A percentile compares a stretch with the other conserved stretches of the same genome.
Conservation (phyloP, 2,113 vertebrate species). For the Podilymbus podiceps region DNA sequence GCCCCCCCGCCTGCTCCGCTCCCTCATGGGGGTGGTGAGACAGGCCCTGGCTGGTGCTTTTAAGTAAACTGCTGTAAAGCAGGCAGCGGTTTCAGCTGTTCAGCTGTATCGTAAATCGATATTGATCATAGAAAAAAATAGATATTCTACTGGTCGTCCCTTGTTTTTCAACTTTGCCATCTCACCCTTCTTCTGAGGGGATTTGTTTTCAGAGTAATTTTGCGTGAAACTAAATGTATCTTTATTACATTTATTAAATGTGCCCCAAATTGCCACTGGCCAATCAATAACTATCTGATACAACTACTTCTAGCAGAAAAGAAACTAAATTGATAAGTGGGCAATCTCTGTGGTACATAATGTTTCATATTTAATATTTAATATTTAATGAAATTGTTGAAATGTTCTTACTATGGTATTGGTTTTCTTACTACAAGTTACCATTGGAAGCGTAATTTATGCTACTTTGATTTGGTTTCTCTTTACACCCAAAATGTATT, state of each 20-base stretch:
- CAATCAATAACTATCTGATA: constrained; percentile 5
- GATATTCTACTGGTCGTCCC: not conserved
- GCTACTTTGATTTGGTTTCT: not conserved
- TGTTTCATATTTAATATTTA: not conserved
- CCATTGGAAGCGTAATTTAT: not conserved
- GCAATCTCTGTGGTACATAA: not conserved
- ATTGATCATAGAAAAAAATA: not conserved
- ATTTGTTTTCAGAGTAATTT: not conserved
- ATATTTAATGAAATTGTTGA: constrained; percentile 47
- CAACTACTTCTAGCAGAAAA: constrained; percentile 2
- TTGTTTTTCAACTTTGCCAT: not conserved
- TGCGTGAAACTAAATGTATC: not conserved
- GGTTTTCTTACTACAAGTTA: constrained; percentile 22
- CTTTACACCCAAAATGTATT: not conserved
- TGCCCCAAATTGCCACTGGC: not conserved
- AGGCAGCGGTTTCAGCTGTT: not conserved
- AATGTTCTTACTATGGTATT: not conserved
- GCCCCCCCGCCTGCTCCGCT: not conserved
- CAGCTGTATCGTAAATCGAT: not conserved
- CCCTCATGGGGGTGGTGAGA: rapidly evolving
- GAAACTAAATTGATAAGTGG: constrained; percentile 20
- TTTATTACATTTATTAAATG: constrained; percentile 29
- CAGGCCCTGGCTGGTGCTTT: not conserved
- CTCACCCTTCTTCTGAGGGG: not conserved
- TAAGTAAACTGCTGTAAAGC: not conserved